Conservation (phyloP, 1,140 invertebrate genomes). For the Conopomorpha cramerella region DNA sequence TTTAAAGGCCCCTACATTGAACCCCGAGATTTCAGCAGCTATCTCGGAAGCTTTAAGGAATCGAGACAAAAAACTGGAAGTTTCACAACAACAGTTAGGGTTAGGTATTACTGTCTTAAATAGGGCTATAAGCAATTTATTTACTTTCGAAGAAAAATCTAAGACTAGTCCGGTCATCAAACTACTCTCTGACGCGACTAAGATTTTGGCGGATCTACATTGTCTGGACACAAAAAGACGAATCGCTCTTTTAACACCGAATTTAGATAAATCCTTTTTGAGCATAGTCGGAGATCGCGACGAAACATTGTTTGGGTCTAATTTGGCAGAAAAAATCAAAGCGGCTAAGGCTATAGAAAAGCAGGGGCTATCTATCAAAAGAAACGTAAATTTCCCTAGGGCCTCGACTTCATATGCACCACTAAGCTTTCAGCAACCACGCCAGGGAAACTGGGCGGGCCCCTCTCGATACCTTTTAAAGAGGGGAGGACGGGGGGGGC, state of each 20-base stretch:
- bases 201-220: neutral
- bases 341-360: slow-evolving; percentile 3
- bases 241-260: neutral
- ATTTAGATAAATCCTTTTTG: neutral
- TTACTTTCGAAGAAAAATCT: neutral
- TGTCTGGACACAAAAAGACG: neutral
- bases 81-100: neutral
- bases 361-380: slow-evolving; percentile 2
- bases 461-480: slow-evolving; percentile 4
- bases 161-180: neutral
- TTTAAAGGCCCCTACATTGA: neutral
- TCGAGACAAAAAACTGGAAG: neutral
- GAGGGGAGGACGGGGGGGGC: slow-evolving; percentile 2
- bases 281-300: neutral
- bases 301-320: slow-evolving; percentile 1
- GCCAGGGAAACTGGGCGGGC: slow-evolving; percentile 5
- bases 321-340: slow-evolving; percentile 2
- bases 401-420: neutral
- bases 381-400: neutral
- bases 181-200: neutral
- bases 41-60: neutral
- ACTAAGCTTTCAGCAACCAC: neutral
- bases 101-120: neutral
- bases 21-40: neutral
- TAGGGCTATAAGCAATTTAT: neutral